Evolutionary conservation across 2,888 invertebrate species (phyloP), one percentile per base, ranked within the genome.

Genomic region (Hecatera dysodea): DNA sequence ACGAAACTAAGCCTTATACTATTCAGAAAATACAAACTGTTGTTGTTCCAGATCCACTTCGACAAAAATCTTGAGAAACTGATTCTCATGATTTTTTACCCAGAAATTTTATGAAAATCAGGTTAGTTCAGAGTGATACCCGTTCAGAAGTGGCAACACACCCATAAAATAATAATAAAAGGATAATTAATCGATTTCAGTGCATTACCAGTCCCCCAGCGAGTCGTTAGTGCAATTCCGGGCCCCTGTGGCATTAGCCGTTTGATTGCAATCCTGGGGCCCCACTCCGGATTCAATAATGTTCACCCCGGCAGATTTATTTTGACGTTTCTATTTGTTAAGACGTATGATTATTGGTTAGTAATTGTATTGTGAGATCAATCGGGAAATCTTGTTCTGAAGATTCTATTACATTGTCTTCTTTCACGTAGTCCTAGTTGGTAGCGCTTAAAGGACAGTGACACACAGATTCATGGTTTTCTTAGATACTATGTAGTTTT

Each of bases 81-180:
- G n/a, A n/a, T n/a, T n/a, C n/a, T n/a, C n/a, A 44, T 15, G 19
- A 12, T 9, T 2, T 8, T n/a, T 3, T 7, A 39, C 17, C 12
- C 22, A 9, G 3, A 15, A 27, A 62, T 46, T 11, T 48, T n/a
- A n/a, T 22, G 65, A n/a, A 9, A 17, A 19, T 12, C n/a, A 24
- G 36, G 36, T 29, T 6, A 24, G 17, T 56, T 19, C 27, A 60
- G 22, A 65, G 50, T 19, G 52, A 59, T 69, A 74, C 33, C 17
- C 62, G 24, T 71, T 53, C 22, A 53, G 46, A 59, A 59, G 52
- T 59, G 76, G 64, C 65, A 81, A 78, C 73, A 83, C 82, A 87
- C 88, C 93, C 91, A 95, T 95, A 93, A 95, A 95, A 93, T 93
- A 93, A 95, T 95, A 95, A 95, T 95, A 95, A 94, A 95, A 88